Conservation (phyloP, 2,888 invertebrate genomes). For the Linhomoeus sp. region DNA sequence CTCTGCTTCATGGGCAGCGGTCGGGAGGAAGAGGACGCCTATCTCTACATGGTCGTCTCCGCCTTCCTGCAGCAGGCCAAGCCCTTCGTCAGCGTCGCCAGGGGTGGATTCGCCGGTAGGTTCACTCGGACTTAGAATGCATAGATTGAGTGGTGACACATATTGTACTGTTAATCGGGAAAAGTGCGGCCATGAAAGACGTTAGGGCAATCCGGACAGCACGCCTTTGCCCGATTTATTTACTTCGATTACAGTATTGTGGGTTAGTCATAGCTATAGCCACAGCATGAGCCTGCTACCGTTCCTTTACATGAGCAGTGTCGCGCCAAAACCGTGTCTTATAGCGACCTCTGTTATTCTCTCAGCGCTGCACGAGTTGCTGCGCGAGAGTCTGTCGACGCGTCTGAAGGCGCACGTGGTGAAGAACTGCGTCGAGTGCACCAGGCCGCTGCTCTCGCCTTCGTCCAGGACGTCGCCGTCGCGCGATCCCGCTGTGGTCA, state of each 20-base stretch:
- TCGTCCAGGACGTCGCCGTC: neutral
- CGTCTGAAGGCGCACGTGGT: slow-evolving; percentile 66
- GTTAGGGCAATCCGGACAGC: too few species aligned
- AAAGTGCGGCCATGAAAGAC: too few species aligned
- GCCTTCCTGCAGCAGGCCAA: slow-evolving; percentile 83
- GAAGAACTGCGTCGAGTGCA: slow-evolving; percentile 58
- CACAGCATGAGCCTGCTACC: too few species aligned
- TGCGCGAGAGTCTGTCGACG: slow-evolving; percentile 55
- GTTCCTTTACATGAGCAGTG: too few species aligned
- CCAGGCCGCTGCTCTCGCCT: slow-evolving; percentile 24
- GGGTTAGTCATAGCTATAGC: too few species aligned
- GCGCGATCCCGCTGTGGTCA: neutral
- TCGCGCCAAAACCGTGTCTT: too few species aligned
- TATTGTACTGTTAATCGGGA: too few species aligned
- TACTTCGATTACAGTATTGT: too few species aligned
- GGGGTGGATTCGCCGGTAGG: slow-evolving; percentile 58
- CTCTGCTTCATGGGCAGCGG: slow-evolving; percentile 62
- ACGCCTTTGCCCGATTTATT: too few species aligned
- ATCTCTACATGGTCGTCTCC: slow-evolving; percentile 93
- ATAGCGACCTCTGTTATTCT: too few species aligned
- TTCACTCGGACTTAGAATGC: slow-evolving; percentile 4
- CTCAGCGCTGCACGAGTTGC: slow-evolving; percentile 39
- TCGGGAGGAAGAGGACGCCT: slow-evolving; percentile 55
- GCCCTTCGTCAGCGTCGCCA: slow-evolving; percentile 70
- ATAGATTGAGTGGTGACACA: too few species aligned